These are phyloP conservation scores for Sesamia inferens DNA, from an alignment of 2,888 invertebrate genomes.

Conservation along the genomic window DNA sequence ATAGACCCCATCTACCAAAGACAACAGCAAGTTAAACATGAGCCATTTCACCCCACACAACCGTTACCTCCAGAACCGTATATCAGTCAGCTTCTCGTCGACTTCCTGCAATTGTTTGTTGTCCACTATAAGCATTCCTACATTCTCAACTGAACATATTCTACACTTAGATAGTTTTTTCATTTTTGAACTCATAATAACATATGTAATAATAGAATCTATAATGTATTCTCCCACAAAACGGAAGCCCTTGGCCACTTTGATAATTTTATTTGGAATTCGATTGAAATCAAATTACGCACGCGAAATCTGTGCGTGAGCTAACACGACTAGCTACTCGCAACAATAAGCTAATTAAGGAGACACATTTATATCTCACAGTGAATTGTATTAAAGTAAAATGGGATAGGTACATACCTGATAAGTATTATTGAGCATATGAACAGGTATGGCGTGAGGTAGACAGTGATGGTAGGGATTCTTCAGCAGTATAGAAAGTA, in stretches of 20 bases:
- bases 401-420: slow-evolving; percentile 89
- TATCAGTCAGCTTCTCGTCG: neutral
- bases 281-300: no score
- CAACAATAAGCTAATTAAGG: no score
- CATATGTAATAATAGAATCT: no score
- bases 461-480: slow-evolving; percentile 99
- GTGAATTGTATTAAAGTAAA: no score
- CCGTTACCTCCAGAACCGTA: slow-evolving; percentile 87
- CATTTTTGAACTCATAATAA: neutral
- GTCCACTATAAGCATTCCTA: neutral
- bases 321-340: no score
- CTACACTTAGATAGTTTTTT: neutral
- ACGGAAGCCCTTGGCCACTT: no score
- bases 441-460: slow-evolving; percentile 99
- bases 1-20: slow-evolving; percentile 90
- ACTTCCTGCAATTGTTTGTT: neutral
- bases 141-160: neutral
- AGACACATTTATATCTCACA: no score
- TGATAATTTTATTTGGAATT: no score
- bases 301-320: no score
- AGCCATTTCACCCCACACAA: slow-evolving; percentile 88
- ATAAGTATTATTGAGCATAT: slow-evolving; percentile 98
- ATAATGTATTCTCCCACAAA: no score
- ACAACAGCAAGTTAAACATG: slow-evolving; percentile 87
- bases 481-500: slow-evolving; percentile 97